phyloP scores from a whole-genome alignment of 1,140 invertebrate genomes.

The Drosophila triauraria region DNA sequence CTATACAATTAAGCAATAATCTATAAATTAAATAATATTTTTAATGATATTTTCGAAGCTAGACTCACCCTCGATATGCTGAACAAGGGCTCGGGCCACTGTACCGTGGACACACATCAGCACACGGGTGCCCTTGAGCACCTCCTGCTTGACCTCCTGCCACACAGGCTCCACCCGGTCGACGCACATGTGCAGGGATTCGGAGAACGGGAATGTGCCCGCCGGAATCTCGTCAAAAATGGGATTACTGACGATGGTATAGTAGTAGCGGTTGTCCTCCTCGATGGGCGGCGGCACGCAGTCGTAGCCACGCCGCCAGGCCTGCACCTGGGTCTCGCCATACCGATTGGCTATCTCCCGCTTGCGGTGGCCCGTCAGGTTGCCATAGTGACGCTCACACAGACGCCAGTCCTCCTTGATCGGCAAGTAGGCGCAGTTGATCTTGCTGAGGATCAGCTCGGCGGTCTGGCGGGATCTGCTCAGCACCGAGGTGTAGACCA shows the following conservation, averaged over 20 bases:
- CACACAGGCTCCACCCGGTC: constrained; percentile 88
- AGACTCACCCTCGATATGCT: constrained; percentile 88
- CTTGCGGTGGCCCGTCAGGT: constrained; percentile 90
- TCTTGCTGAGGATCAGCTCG: constrained; percentile 87
- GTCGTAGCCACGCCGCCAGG: constrained; percentile 90
- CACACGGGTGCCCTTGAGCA: constrained; percentile 87
- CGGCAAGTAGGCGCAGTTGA: constrained; percentile 87
- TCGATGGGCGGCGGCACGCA: constrained; percentile 88
- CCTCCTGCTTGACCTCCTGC: constrained; percentile 88
- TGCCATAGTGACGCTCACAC: constrained; percentile 91
- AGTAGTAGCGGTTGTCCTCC: constrained; percentile 86
- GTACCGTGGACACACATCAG: constrained; percentile 91
- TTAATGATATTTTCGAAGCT: no score
- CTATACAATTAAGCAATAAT: no score
- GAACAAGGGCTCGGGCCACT: constrained; percentile 89
- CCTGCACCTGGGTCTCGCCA: constrained; percentile 88
- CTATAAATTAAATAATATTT: no score
- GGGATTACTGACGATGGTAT: constrained; percentile 86
- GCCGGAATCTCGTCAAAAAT: constrained; percentile 84
- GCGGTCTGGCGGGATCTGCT: constrained; percentile 89
- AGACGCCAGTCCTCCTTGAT: constrained; percentile 88
- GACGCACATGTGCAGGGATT: constrained; percentile 89
- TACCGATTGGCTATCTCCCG: constrained; percentile 89
- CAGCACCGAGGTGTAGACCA: constrained; percentile 89
- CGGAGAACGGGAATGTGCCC: constrained; percentile 87